These are phyloP conservation scores for Falco rusticolus DNA, from an alignment of 2,797 vertebrate genomes.

Conservation along the genomic window DNA sequence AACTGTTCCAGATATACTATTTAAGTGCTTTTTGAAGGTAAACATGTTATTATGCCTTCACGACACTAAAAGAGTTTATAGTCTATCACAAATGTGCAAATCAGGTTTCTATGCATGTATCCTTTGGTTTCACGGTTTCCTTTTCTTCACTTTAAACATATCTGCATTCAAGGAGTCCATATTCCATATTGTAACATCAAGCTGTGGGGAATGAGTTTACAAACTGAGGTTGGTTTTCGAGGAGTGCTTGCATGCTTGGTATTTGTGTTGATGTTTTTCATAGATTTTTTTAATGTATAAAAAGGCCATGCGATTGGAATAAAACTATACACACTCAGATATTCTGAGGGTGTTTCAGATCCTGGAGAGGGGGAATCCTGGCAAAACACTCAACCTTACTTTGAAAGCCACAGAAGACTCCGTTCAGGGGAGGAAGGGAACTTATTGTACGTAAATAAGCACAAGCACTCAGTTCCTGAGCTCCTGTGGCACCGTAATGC, in stretches of 20 bases:
- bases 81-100: neutral
- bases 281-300: neutral
- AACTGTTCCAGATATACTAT: neutral
- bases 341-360: neutral
- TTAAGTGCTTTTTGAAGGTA: slow-evolving; percentile 22
- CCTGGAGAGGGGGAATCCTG: neutral
- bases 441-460: neutral
- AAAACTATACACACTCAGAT: neutral
- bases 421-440: neutral
- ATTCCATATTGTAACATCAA: neutral
- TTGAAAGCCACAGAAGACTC: neutral
- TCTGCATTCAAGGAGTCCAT: neutral
- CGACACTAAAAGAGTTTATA: neutral
- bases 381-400: neutral
- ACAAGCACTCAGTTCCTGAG: neutral
- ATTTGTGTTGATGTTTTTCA: neutral
- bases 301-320: neutral
- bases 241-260: neutral
- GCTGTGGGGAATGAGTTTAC: neutral
- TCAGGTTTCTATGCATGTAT: neutral
- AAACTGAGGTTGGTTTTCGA: slow-evolving; percentile 21
- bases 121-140: neutral
- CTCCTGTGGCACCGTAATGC: accelerated
- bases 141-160: neutral
- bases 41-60: slow-evolving; percentile 33